These are phyloP conservation scores for Clarias platycephalus DNA, from an alignment of 2,797 vertebrate species.

Conservation along the genomic window DNA sequence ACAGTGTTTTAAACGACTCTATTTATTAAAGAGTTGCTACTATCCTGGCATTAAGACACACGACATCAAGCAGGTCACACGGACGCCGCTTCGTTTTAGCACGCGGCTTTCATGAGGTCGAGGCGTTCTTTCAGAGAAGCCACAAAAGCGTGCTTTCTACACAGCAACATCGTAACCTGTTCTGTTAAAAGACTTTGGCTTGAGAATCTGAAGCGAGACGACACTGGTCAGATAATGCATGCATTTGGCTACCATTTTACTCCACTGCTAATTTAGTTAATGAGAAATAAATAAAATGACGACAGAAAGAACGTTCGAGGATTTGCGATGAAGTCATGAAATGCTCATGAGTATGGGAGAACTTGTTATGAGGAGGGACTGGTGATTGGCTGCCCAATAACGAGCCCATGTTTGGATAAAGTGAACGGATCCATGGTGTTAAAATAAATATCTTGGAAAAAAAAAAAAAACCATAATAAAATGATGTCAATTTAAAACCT, in stretches of 20 bases:
- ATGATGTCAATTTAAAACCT: slow-evolving; percentile 21
- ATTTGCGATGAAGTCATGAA: background rate
- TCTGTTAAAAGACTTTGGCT: slow-evolving; percentile 46
- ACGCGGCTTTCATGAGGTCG: slow-evolving; percentile 19
- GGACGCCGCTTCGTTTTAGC: slow-evolving; percentile 27
- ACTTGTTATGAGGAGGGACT: slow-evolving; percentile 3
- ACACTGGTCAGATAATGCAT: slow-evolving; percentile 29
- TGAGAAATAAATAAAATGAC: slow-evolving; percentile 16
- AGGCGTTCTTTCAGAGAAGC: slow-evolving; percentile 36
- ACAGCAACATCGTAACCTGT: slow-evolving; percentile 11
- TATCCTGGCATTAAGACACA: slow-evolving; percentile 31
- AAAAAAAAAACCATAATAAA: slow-evolving; percentile 12
- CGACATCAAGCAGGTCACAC: slow-evolving; percentile 31
- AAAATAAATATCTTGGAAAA: slow-evolving; percentile 45
- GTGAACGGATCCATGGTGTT: slow-evolving; percentile 14
- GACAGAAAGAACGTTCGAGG: slow-evolving; percentile 32
- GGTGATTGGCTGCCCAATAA: background rate
- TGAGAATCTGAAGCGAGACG: slow-evolving; percentile 20
- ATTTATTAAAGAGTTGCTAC: slow-evolving; percentile 48
- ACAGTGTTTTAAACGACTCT: slow-evolving; percentile 51
- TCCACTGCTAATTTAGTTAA: background rate
- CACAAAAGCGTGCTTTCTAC: background rate
- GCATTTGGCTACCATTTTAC: slow-evolving; percentile 39
- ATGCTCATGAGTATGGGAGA: slow-evolving; percentile 9
- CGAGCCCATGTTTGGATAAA: slow-evolving; percentile 5